phyloP scores from a whole-genome alignment of 2,113 vertebrate genomes.

The Pagrus major region DNA sequence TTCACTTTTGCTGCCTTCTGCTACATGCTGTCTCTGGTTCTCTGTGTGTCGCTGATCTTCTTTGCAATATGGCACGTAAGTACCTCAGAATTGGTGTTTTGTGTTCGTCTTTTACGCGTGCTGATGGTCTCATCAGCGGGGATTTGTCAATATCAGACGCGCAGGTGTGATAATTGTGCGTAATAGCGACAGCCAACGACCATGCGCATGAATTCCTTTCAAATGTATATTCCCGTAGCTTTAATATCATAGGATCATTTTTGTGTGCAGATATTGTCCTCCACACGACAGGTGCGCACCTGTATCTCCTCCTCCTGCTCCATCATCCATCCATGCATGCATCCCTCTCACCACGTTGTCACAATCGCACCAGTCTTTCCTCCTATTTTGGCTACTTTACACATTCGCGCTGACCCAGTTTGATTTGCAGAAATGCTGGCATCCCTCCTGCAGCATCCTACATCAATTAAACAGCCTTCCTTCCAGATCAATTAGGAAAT shows the following conservation, averaged over 20 bases:
- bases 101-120: background rate
- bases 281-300: conserved; percentile 45
- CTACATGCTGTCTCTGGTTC: conserved; percentile 97
- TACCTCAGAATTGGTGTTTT: conserved; percentile 54
- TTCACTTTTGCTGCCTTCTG: conserved; percentile 98
- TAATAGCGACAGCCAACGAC: background rate
- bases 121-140: background rate
- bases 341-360: background rate
- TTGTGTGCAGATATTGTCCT: background rate
- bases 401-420: conserved; percentile 41
- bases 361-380: background rate
- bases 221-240: background rate
- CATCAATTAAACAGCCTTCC: conserved; percentile 57
- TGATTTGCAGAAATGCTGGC: background rate
- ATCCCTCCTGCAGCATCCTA: conserved; percentile 13
- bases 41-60: conserved; percentile 96
- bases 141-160: background rate
- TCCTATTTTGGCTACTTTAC: background rate
- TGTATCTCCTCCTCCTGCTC: conserved; percentile 12
- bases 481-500: conserved; percentile 58
- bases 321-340: background rate
- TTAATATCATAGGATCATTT: background rate
- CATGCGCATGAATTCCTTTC: background rate
- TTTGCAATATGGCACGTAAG: conserved; percentile 99
- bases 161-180: conserved; percentile 37